Percentiles rank a stretch among this genome's conserved stretches.
phyloP scores from a whole-genome alignment of 2,113 vertebrate genomes.

The Protobothrops flavoviridis region DNA sequence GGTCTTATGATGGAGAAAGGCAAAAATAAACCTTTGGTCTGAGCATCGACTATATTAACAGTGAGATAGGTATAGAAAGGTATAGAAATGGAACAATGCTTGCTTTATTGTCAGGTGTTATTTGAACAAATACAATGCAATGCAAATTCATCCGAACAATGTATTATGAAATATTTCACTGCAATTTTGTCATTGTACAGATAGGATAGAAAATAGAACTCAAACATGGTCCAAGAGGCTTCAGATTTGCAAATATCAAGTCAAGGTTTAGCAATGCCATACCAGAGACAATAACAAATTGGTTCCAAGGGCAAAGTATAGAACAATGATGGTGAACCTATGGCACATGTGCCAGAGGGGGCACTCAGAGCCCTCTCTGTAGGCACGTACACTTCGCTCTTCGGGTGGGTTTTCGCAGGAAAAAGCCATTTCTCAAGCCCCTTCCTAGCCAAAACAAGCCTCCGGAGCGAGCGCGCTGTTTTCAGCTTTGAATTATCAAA shows the following conservation, averaged over 20 bases:
- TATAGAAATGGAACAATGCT: neutral
- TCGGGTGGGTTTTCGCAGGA: no score
- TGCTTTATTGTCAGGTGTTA: neutral
- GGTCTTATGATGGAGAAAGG: neutral
- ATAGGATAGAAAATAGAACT: neutral
- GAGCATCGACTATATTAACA: neutral
- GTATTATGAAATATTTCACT: neutral
- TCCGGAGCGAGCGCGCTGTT: no score
- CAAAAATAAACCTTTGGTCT: neutral
- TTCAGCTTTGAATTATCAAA: no score
- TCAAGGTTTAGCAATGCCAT: neutral
- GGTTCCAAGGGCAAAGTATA: neutral
- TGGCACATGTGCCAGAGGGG: no score
- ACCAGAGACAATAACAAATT: neutral
- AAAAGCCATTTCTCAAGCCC: no score
- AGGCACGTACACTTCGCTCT: no score
- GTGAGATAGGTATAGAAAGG: neutral
- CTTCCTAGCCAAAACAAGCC: no score
- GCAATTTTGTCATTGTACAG: neutral
- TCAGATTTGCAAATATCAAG: neutral
- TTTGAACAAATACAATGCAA: neutral
- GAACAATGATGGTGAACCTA: neutral
- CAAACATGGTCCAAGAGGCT: neutral
- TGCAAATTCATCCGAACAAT: neutral
- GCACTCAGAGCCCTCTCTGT: no score